Conservation (phyloP, 2,797 vertebrate genomes). For the Gobionotothen gibberifrons region DNA sequence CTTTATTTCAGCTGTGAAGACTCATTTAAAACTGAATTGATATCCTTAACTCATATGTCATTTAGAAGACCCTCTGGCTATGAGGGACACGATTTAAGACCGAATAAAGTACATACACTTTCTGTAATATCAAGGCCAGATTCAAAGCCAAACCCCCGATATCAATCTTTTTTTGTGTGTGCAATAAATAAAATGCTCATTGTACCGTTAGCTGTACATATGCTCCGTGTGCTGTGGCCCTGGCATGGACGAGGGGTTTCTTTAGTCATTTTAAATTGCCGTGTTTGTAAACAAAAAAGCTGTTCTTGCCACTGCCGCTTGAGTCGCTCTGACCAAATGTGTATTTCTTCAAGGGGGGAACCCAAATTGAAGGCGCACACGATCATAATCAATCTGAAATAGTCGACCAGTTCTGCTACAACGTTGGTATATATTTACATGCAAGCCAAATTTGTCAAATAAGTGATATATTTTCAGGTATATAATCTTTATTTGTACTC, state of each 20-base stretch:
- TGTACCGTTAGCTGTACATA: conserved; percentile 71
- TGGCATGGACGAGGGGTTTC: conserved; percentile 52
- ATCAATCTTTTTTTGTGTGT: conserved; percentile 60
- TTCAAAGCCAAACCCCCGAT: conserved; percentile 25
- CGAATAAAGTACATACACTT: not conserved
- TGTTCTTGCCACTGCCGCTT: conserved; percentile 66
- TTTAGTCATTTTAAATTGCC: conserved; percentile 61
- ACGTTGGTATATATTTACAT: conserved; percentile 41
- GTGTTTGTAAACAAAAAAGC: conserved; percentile 64
- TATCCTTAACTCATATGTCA: conserved; percentile 23
- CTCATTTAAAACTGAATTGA: conserved; percentile 10
- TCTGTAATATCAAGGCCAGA: conserved; percentile 25
- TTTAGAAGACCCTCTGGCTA: not conserved
- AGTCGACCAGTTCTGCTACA: conserved; percentile 21
- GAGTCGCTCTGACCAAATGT: conserved; percentile 59
- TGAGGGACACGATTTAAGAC: conserved; percentile 13
- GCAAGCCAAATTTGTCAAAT: conserved; percentile 46
- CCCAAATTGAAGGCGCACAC: conserved; percentile 45
- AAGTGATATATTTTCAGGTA: conserved; percentile 61
- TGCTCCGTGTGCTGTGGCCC: conserved; percentile 54
- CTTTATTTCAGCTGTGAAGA: conserved; percentile 27
- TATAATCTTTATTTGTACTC: conserved; percentile 53
- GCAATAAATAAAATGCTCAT: conserved; percentile 67
- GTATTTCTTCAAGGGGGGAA: conserved; percentile 53
- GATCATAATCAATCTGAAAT: conserved; percentile 30